These are phyloP conservation scores for Zaprionus capensis DNA, from an alignment of 1,140 invertebrate genomes.

Conservation along the genomic window DNA sequence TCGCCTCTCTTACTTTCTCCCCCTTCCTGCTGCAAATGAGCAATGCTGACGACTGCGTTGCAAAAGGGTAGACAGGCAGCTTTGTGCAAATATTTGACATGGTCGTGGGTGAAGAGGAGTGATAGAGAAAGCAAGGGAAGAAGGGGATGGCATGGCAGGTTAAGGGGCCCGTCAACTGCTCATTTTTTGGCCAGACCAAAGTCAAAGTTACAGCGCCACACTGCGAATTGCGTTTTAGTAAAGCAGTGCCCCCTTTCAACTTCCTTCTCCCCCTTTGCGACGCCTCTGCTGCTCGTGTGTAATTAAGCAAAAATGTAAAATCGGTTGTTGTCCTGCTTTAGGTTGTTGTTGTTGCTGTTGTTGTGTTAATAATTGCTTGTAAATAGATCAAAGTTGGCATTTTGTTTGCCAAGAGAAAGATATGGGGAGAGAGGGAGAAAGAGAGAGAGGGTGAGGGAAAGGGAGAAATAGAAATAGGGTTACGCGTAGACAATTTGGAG, in stretches of 20 bases:
- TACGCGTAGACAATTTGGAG: background rate
- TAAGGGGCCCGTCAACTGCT: slow-evolving; percentile 36
- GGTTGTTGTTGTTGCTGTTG: slow-evolving; percentile 40
- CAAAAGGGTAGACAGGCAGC: slow-evolving; percentile 35
- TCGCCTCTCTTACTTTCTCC: background rate
- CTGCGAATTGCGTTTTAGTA: slow-evolving; percentile 17
- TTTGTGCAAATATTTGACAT: slow-evolving; percentile 78
- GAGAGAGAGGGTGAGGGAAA: background rate
- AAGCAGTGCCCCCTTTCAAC: background rate
- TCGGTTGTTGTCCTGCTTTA: slow-evolving; percentile 57
- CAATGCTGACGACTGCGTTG: slow-evolving; percentile 42
- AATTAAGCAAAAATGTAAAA: slow-evolving; percentile 78
- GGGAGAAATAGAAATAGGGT: background rate
- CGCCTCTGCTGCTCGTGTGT: slow-evolving; percentile 57
- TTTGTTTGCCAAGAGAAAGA: slow-evolving; percentile 51
- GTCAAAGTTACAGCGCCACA: slow-evolving; percentile 36
- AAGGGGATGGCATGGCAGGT: background rate
- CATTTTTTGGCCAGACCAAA: slow-evolving; percentile 66
- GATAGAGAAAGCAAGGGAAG: background rate
- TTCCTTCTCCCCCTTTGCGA: background rate
- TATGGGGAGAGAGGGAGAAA: too few relatives aligned
- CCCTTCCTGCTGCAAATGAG: slow-evolving; percentile 36
- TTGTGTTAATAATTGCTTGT: slow-evolving; percentile 74
- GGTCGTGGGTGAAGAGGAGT: slow-evolving; percentile 27
- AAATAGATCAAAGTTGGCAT: slow-evolving; percentile 79